Conservation (phyloP, 2,797 vertebrate species). For the Typhlichthys subterraneus region DNA sequence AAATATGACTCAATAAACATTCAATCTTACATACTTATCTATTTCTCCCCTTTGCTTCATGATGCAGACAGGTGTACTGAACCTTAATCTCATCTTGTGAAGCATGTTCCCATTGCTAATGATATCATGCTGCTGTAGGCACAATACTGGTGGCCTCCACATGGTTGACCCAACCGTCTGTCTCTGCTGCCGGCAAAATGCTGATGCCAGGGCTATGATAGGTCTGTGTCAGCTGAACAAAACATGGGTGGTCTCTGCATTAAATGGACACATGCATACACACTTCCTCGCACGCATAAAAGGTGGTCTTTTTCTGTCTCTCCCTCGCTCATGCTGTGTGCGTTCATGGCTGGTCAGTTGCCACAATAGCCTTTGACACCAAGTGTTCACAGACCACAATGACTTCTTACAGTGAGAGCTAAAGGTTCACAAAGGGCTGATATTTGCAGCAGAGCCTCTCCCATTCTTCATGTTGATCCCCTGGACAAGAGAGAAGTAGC, state of each 20-base stretch:
- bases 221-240: constrained; percentile 69
- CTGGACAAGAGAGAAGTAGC: constrained; percentile 65
- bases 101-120: constrained; percentile 69
- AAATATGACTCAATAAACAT: constrained; percentile 8
- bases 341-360: constrained; percentile 34
- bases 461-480: constrained; percentile 74
- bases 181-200: constrained; percentile 67
- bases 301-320: constrained; percentile 58
- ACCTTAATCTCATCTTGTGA: constrained; percentile 68
- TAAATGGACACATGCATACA: constrained; percentile 8
- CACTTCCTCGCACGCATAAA: constrained; percentile 39
- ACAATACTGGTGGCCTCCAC: constrained; percentile 65
- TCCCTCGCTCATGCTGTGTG: constrained; percentile 64
- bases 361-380: constrained; percentile 63
- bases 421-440: constrained; percentile 64
- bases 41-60: constrained; percentile 39
- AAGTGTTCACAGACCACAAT: constrained; percentile 42
- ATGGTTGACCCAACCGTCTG: constrained; percentile 52
- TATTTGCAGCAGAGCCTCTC: constrained; percentile 59
- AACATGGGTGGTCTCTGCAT: constrained; percentile 40
- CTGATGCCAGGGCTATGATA: constrained; percentile 74
- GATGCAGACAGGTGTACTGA: constrained; percentile 35
- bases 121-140: constrained; percentile 59
- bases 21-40: neutral
- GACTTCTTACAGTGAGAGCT: constrained; percentile 46